These are phyloP conservation scores for Rhinoderma darwinii DNA, from an alignment of 2,113 vertebrate species.

Conservation along the genomic window DNA sequence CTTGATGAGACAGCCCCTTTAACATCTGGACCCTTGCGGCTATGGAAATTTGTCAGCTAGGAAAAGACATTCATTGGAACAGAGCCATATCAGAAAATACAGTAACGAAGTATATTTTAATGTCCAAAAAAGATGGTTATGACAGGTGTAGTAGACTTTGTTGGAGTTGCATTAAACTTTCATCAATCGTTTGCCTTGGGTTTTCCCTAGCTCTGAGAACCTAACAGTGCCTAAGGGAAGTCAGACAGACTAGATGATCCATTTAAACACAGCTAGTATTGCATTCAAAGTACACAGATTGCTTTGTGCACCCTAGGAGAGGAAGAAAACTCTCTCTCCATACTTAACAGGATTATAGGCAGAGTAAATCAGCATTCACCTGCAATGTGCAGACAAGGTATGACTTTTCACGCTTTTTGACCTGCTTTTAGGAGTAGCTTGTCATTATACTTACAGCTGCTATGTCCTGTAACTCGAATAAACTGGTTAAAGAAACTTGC, in stretches of 20 bases:
- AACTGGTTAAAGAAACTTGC: not conserved
- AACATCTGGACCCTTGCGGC: no score
- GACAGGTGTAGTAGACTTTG: not conserved
- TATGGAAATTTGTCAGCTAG: no score
- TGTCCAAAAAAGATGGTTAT: no score
- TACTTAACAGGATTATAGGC: not conserved
- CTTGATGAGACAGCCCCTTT: no score
- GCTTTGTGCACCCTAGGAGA: not conserved
- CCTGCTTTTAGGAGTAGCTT: not conserved
- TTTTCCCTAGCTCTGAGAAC: not conserved
- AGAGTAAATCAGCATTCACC: slow-evolving; percentile 20
- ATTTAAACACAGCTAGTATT: not conserved
- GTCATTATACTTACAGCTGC: not conserved
- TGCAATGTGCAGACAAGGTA: slow-evolving; percentile 37
- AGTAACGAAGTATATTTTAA: no score
- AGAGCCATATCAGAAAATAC: no score
- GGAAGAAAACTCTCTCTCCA: not conserved
- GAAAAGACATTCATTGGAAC: no score
- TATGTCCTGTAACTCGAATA: not conserved
- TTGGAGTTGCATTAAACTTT: not conserved
- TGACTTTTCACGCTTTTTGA: slow-evolving; percentile 10
- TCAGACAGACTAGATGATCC: not conserved
- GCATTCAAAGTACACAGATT: not conserved
- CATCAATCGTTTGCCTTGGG: not conserved
- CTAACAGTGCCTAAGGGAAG: not conserved